Evolutionary conservation across 35 echinoderm and acorn worm species (phyloP).

Genomic region (Ophioderma brevispina): DNA sequence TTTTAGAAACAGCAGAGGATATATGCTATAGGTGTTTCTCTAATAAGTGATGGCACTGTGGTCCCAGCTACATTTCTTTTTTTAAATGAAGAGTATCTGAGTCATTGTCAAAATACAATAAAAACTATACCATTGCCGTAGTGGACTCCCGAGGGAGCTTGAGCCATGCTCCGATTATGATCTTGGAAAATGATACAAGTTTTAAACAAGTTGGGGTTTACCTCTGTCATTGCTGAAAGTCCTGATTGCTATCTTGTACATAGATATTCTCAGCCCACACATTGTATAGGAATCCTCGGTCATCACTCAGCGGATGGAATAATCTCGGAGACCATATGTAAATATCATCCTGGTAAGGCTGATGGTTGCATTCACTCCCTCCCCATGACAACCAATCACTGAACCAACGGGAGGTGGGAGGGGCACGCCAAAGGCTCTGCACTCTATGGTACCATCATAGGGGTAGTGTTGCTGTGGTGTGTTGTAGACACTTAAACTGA

Average conservation of each 20-base stretch:
- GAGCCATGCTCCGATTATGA: too few relatives aligned
- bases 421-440: slow-evolving; percentile 81
- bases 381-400: slow-evolving; percentile 66
- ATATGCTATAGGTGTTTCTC: too few relatives aligned
- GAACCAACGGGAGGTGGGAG: slow-evolving; percentile 74
- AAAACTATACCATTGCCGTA: too few relatives aligned
- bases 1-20: too few relatives aligned
- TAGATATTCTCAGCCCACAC: slow-evolving; percentile 70
- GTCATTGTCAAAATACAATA: too few relatives aligned
- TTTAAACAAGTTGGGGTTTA: background rate
- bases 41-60: too few relatives aligned
- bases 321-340: slow-evolving; percentile 79
- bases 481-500: slow-evolving; percentile 78
- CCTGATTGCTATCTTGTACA: slow-evolving; percentile 46
- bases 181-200: too few relatives aligned
- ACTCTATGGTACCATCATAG: slow-evolving; percentile 91
- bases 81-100: too few relatives aligned
- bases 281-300: slow-evolving; percentile 71
- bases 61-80: too few relatives aligned
- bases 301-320: slow-evolving; percentile 79
- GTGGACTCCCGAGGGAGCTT: too few relatives aligned
- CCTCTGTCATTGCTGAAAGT: slow-evolving; percentile 87
- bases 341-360: slow-evolving; percentile 66
- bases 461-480: slow-evolving; percentile 77
- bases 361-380: slow-evolving; percentile 75